A percentile compares a stretch with the other conserved stretches of the same genome.
Conservation (phyloP, 2,888 invertebrate genomes). For the Phortica okadai region DNA sequence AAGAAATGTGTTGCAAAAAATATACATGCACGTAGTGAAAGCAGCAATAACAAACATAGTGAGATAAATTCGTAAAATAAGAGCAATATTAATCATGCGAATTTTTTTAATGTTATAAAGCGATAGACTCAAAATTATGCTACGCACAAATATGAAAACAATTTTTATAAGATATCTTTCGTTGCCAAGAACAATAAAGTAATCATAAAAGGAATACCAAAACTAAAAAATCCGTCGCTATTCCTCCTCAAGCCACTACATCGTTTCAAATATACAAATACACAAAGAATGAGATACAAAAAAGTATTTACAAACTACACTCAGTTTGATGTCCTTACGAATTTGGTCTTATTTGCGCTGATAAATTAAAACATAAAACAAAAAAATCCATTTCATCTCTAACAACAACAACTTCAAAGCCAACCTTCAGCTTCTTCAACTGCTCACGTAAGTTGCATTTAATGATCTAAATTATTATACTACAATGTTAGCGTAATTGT, state of each 20-base stretch:
- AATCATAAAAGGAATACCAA: too few species aligned
- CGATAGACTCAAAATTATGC: background rate
- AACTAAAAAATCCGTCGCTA: too few species aligned
- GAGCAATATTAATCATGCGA: constrained; percentile 18
- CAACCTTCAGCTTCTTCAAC: background rate
- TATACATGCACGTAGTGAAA: background rate
- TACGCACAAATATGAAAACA: too few species aligned
- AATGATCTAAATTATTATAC: background rate
- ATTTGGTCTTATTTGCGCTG: background rate
- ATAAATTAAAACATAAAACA: background rate
- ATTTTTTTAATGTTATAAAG: background rate
- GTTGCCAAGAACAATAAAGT: too few species aligned
- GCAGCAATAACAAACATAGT: background rate
- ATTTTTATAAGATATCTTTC: too few species aligned
- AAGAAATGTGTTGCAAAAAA: background rate
- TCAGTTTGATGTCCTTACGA: too few species aligned
- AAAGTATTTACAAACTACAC: too few species aligned
- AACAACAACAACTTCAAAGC: background rate
- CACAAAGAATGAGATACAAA: too few species aligned
- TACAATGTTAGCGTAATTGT: background rate
- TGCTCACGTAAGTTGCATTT: background rate
- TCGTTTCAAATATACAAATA: too few species aligned
- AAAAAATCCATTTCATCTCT: background rate
- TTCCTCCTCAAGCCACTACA: too few species aligned
- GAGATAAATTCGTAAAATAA: constrained; percentile 10